These are phyloP conservation scores for Drepanosiphum platanoidis DNA, from an alignment of 2,888 invertebrate species.

Conservation along the genomic window DNA sequence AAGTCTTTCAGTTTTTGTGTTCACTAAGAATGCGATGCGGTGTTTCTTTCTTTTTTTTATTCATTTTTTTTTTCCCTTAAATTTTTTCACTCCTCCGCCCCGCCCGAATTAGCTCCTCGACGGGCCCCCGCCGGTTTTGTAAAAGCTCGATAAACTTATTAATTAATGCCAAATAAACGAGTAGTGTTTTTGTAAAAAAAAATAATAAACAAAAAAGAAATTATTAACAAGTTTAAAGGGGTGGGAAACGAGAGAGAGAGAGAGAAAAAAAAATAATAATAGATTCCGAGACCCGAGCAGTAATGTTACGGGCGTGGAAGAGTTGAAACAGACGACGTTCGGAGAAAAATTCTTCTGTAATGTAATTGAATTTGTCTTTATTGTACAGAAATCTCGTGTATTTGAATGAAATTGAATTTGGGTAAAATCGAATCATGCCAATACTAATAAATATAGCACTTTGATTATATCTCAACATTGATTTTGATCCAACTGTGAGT, in stretches of 20 bases:
- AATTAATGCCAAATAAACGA: slow-evolving; percentile 45
- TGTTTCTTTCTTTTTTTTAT: neutral
- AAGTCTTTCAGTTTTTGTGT: slow-evolving; percentile 22
- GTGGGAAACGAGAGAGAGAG: too few relatives aligned
- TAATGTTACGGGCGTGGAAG: neutral
- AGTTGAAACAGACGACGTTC: slow-evolving; percentile 21
- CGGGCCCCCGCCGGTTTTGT: neutral
- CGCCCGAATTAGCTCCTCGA: neutral
- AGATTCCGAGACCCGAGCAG: neutral
- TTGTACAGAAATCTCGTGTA: neutral
- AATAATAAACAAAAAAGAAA: slow-evolving; percentile 33
- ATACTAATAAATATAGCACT: slow-evolving; percentile 42
- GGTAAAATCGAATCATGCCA: slow-evolving; percentile 36
- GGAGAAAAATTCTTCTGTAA: slow-evolving; percentile 22
- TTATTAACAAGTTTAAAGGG: slow-evolving; percentile 20
- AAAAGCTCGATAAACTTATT: slow-evolving; percentile 34
- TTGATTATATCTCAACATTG: slow-evolving; percentile 9
- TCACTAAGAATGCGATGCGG: slow-evolving; percentile 11
- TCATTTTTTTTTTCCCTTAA: neutral
- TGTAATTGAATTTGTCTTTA: slow-evolving; percentile 49
- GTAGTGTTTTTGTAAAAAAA: slow-evolving; percentile 12
- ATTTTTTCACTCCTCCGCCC: neutral
- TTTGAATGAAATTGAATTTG: slow-evolving; percentile 31
- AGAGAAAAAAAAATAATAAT: neutral
- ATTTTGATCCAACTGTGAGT: slow-evolving; percentile 14